These are phyloP conservation scores for Tetrao urogallus DNA, from an alignment of 2,113 vertebrate species.

Conservation along the genomic window DNA sequence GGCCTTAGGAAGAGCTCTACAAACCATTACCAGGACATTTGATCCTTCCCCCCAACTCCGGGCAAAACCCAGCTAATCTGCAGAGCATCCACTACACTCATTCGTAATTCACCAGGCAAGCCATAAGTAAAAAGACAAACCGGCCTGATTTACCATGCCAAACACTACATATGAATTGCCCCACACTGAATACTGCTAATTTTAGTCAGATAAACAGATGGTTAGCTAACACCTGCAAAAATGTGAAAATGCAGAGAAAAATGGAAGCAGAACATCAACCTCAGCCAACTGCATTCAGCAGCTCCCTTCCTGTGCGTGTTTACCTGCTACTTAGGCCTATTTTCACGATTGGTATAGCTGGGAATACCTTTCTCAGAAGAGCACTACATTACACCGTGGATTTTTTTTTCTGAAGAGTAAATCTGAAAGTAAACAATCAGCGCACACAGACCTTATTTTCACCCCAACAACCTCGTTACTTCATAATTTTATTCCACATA, in stretches of 20 bases:
- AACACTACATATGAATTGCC: neutral
- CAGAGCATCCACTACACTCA: neutral
- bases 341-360: neutral
- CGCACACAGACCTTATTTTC: too few species aligned
- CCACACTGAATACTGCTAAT: neutral
- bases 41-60: neutral
- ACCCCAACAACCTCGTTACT: too few species aligned
- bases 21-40: neutral
- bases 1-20: neutral
- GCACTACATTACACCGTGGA: neutral
- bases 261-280: neutral
- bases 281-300: neutral
- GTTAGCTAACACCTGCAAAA: neutral
- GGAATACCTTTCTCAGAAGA: neutral
- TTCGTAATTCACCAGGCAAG: accelerated
- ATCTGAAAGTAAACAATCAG: too few species aligned
- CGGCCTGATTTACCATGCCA: neutral
- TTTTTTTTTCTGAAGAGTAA: too few species aligned
- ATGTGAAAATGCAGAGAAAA: neutral
- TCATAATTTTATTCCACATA: too few species aligned
- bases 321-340: neutral
- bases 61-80: accelerated
- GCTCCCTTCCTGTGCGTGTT: neutral
- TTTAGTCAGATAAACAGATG: neutral
- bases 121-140: neutral